Evolutionary conservation across 2,797 vertebrate genomes (phyloP).

Genomic region (Pteropus rufus): DNA sequence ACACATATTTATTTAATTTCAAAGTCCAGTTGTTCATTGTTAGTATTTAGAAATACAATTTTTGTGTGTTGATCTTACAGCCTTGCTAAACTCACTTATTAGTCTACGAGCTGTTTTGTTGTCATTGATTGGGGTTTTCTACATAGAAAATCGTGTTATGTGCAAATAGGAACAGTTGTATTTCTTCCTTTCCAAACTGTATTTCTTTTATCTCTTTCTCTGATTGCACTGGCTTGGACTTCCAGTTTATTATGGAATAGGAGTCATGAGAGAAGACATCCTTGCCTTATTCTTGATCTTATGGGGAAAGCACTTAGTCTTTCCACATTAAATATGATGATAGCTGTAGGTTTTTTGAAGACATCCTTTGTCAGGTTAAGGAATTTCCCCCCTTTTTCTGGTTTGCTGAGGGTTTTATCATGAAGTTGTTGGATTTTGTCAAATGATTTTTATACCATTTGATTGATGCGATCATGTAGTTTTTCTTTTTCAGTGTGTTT

Average conservation of each 20-base stretch:
- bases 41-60: background rate
- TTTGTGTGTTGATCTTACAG: background rate
- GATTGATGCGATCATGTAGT: background rate
- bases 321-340: background rate
- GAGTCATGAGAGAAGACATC: background rate
- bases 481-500: background rate
- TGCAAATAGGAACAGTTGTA: background rate
- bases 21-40: background rate
- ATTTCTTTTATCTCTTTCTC: background rate
- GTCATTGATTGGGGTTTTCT: background rate
- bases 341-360: constrained; percentile 6
- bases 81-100: background rate
- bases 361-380: background rate
- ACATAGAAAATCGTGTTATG: background rate
- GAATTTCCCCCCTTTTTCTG: background rate
- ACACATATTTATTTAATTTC: background rate
- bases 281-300: background rate
- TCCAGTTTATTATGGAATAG: background rate
- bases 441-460: background rate
- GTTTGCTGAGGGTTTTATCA: background rate
- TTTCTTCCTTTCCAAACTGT: background rate
- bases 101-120: background rate
- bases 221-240: background rate
- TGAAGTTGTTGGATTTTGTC: background rate
- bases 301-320: background rate